phyloP scores from a whole-genome alignment of 2,797 vertebrate species.

The Rhinogobio ventralis region DNA sequence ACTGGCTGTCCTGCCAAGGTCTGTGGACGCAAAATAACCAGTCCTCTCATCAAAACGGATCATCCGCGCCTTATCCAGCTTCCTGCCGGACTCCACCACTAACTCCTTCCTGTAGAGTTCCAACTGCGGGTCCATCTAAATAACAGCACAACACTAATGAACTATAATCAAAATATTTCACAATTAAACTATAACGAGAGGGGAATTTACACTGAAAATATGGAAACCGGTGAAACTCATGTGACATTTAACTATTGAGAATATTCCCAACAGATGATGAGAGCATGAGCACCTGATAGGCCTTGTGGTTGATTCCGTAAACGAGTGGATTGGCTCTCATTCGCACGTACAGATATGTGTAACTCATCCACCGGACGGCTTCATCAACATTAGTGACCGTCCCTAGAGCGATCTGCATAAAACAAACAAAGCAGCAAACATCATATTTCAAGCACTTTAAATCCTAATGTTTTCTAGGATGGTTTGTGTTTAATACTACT shows the following conservation, averaged over 20 bases:
- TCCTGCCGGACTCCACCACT: conserved; percentile 89
- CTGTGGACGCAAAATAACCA: conserved; percentile 94
- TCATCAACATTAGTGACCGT: conserved; percentile 98
- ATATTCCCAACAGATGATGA: not conserved
- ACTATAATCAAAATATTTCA: not conserved
- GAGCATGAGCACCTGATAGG: conserved; percentile 85
- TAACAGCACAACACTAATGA: not conserved
- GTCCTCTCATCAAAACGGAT: conserved; percentile 97
- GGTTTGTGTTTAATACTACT: not conserved
- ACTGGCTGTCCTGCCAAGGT: conserved; percentile 94
- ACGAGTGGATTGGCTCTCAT: conserved; percentile 98
- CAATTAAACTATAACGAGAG: not conserved
- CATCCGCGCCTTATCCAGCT: conserved; percentile 95
- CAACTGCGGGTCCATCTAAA: conserved; percentile 90
- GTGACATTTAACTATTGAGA: not conserved
- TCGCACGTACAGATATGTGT: conserved; percentile 96
- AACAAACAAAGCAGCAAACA: not conserved
- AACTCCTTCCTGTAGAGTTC: conserved; percentile 91
- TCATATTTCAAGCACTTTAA: not conserved
- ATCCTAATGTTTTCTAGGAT: not conserved
- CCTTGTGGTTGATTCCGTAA: conserved; percentile 96
- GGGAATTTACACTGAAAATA: not conserved
- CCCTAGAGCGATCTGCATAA: conserved; percentile 89
- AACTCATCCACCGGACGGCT: conserved; percentile 98
- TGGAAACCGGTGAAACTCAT: not conserved